Evolutionary conservation across 2,888 invertebrate genomes (phyloP).

Genomic region (Anaspis maculata): DNA sequence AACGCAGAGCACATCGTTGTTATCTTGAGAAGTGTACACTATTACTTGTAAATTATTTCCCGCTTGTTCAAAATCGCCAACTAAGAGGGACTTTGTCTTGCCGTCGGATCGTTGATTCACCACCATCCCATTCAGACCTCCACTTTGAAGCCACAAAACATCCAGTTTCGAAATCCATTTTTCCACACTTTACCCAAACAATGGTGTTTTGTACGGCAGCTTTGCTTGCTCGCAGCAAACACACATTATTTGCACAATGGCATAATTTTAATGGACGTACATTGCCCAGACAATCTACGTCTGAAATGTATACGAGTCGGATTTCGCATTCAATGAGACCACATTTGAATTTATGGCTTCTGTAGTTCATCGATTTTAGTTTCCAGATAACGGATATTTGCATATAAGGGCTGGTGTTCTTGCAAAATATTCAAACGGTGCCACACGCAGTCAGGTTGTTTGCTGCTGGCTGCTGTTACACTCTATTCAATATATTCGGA

Average conservation of each 20-base stretch:
- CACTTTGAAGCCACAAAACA: too few species aligned
- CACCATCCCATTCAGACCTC: too few species aligned
- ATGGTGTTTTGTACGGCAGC: neutral
- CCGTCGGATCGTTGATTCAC: too few species aligned
- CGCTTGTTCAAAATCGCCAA: too few species aligned
- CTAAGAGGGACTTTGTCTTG: too few species aligned
- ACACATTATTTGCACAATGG: constrained; percentile 15
- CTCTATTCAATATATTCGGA: too few species aligned
- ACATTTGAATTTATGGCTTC: constrained; percentile 27
- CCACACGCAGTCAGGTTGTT: constrained; percentile 10
- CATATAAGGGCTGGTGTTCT: constrained; percentile 24
- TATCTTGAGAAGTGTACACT: too few species aligned
- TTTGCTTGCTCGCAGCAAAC: neutral
- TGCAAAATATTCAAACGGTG: constrained; percentile 14
- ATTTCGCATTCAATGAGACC: constrained; percentile 28
- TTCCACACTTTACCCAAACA: too few species aligned
- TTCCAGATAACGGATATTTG: constrained; percentile 25
- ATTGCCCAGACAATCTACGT: constrained; percentile 21
- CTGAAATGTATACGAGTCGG: constrained; percentile 22
- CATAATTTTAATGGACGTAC: constrained; percentile 20
- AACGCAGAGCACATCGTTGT: too few species aligned
- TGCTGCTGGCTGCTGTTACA: too few species aligned
- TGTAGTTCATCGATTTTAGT: constrained; percentile 28
- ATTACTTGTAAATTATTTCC: too few species aligned
- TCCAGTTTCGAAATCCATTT: too few species aligned